phyloP scores from a whole-genome alignment of 2,113 vertebrate species.

The Chamaea fasciata region DNA sequence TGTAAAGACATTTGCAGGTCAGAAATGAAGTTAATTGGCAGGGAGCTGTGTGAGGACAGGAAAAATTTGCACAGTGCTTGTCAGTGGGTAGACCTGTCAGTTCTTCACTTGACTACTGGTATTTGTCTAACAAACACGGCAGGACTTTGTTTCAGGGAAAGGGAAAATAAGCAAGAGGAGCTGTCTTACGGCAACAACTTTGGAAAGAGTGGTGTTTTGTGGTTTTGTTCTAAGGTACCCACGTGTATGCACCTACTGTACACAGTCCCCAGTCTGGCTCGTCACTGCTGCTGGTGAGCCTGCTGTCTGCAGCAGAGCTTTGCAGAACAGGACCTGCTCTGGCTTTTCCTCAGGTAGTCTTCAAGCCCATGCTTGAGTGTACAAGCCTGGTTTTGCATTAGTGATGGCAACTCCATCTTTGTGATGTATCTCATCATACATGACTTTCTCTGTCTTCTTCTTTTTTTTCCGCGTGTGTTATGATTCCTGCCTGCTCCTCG shows the following conservation, averaged over 20 bases:
- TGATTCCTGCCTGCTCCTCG: not conserved
- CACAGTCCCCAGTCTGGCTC: not conserved
- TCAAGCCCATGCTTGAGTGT: not conserved
- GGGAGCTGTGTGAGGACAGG: conserved; percentile 6
- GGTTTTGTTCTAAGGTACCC: not conserved
- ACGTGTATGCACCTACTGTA: not conserved
- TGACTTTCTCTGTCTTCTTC: not conserved
- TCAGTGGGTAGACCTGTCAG: conserved; percentile 18
- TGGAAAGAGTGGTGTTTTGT: not conserved
- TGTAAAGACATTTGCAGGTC: conserved; percentile 52
- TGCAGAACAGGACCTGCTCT: not conserved
- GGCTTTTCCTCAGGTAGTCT: not conserved
- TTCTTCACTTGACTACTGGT: conserved; percentile 1
- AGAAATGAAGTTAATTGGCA: conserved; percentile 56
- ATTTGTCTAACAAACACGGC: not conserved
- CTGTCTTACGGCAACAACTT: not conserved
- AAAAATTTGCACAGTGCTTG: conserved; percentile 35
- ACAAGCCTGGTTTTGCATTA: not conserved
- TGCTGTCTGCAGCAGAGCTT: not conserved
- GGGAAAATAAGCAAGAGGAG: not conserved
- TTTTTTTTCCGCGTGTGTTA: not conserved
- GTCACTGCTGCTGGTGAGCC: fast-evolving
- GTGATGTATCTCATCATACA: not conserved
- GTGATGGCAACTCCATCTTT: not conserved
- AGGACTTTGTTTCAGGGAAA: not conserved